Conservation (phyloP, 2,113 vertebrate genomes). For the Carettochelys insculpta region DNA sequence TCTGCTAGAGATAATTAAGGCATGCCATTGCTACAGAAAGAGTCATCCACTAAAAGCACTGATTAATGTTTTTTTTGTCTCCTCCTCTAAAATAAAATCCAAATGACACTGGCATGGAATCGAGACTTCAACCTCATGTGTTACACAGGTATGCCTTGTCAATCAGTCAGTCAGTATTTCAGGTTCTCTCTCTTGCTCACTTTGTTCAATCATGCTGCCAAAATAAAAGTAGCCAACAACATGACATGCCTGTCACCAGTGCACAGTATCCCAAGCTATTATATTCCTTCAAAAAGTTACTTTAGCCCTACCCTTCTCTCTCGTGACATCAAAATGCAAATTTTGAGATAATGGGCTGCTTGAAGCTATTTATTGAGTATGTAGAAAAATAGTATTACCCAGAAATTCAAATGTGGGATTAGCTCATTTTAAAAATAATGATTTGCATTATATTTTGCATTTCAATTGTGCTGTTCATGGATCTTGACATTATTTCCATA, state of each 20-base stretch:
- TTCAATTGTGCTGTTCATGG: neutral
- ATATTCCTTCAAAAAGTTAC: neutral
- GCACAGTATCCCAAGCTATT: neutral
- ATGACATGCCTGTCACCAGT: neutral
- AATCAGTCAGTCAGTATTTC: neutral
- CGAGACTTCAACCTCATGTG: neutral
- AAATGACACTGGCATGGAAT: neutral
- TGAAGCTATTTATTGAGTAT: neutral
- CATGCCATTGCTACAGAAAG: neutral
- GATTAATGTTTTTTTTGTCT: neutral
- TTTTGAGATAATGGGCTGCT: constrained; percentile 13
- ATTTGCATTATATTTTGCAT: constrained; percentile 5
- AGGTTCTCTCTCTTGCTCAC: neutral
- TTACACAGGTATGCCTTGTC: neutral
- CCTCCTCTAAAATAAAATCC: neutral
- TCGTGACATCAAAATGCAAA: constrained; percentile 47
- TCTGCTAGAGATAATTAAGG: neutral
- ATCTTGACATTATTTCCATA: neutral
- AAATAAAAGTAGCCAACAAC: neutral
- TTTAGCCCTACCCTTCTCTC: constrained; percentile 17
- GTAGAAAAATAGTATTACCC: neutral
- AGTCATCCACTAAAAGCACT: neutral
- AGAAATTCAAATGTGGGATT: neutral
- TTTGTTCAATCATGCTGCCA: no score
- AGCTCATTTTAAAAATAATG: neutral